Evolutionary conservation across 2,113 vertebrate genomes (phyloP), one percentile per base, ranked within the genome.

Genomic region (Sinocyclocheilus anophthalmus): DNA sequence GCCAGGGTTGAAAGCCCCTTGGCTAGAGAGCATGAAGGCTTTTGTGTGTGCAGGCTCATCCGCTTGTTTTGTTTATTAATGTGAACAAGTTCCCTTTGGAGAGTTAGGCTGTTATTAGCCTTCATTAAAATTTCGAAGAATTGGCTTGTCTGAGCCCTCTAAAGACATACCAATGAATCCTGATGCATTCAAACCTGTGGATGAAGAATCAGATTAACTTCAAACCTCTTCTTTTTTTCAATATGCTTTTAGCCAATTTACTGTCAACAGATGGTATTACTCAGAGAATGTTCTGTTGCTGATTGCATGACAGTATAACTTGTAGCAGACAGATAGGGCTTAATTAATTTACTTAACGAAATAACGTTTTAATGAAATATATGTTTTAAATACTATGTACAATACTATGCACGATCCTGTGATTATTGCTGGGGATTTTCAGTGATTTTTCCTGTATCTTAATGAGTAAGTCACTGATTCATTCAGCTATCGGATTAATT

Each of bases 1-100:
- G 84, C 87, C 87, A 87, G 86, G 84, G 84, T 89, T 90, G 85
- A 87, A 89, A 87, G 86, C 78, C 86, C 59, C 65, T 57, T 87
- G 84, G 78, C 81, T 83, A 65, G 22, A 86, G 80, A 78, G 30
- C 53, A 45, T 22, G 39, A 55, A 48, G 67, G 59, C 48, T 84
- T 79, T 80, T 81, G 63, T 87, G 76, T 45, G 42, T n/a, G 61
- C 3, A 76, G 55, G 37, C 65, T 85, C 61, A 78, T 85, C 33
- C 59, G 7, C 48, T 86, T 81, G 57, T 83, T 76, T 88, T 84
- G 82, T 87, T 87, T 81, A 84, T 88, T 85, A 83, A 88, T 80
- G 83, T 76, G 69, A 82, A 88, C 87, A 88, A 87, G 81, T 48
- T 59, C 76, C 67, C 86, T 87, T 80, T 81, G 33, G 79, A 83